Evolutionary conservation across 2,888 invertebrate genomes (phyloP), one percentile per base, ranked within the genome.

Genomic region (Zygaena filipendulae): DNA sequence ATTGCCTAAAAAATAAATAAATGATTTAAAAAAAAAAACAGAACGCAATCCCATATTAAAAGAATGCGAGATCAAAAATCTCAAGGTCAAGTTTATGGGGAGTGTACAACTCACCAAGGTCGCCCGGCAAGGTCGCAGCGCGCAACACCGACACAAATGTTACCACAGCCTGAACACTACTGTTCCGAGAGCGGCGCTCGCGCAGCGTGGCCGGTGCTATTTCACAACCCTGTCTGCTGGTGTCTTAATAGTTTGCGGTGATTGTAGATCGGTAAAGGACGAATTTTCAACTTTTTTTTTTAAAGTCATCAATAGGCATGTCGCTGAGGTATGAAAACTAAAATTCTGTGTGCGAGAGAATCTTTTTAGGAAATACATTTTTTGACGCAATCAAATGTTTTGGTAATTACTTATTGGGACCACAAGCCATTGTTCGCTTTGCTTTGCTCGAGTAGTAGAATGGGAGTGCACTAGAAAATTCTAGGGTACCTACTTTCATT

Each of bases 91-190:
- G 63, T 56, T 55, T 53, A 57, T 35, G 49, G 43, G 53, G 52
- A n/a, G 52, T 53, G 52, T 42, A 39, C 43, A 49, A 70, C 71
- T 70, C 42, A 71, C 71, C 68, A 68, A 69, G 69, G 70, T 49
- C 64, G 48, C 31, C n/a, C n/a, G 25, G 38, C 49, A 66, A 62
- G 64, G 68, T 60, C 52, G 42, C 38, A 32, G 23, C 42, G 55
- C 57, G 52, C 57, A 42, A 58, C 54, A 61, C 59, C 56, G 63
- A 60, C 66, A 58, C 62, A 57, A 59, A 52, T 58, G 49, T 51
- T 52, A 49, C 61, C 59, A 53, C 43, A 49, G 68, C 52, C 60
- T 51, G 62, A 45, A 48, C 51, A 58, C 63, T 53, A 77, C 77
- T 77, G 77, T 16, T 6, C 16, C 16, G 5, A 74, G 62, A 55